Conservation (phyloP, 2,888 invertebrate species). For the Latheticus oryzae region DNA sequence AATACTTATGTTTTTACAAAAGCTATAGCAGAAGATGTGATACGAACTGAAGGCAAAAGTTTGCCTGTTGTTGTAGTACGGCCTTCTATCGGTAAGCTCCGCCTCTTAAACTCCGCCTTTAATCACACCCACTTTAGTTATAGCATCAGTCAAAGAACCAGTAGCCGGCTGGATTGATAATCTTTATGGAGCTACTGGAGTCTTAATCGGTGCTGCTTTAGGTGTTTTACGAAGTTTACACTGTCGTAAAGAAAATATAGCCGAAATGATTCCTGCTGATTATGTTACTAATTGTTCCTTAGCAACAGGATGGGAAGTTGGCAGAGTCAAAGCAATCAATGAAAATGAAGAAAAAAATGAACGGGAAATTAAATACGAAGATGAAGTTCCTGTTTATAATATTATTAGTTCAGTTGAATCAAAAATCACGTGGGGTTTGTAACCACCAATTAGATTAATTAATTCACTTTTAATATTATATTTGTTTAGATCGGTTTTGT, state of each 20-base stretch:
- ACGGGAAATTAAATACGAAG: conserved; percentile 50
- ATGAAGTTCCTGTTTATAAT: conserved; percentile 81
- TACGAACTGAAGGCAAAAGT: conserved; percentile 73
- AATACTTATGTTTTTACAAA: conserved; percentile 94
- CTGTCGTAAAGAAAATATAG: conserved; percentile 67
- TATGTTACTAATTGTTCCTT: conserved; percentile 49
- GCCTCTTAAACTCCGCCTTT: background rate
- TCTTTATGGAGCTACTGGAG: conserved; percentile 71
- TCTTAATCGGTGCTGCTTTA: conserved; percentile 67
- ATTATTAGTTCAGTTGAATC: conserved; percentile 86
- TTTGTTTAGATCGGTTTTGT: conserved; percentile 69
- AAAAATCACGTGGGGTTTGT: conserved; percentile 80
- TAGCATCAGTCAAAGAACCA: conserved; percentile 55
- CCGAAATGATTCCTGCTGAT: conserved; percentile 76
- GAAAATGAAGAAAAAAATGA: conserved; percentile 52
- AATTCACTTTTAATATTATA: too few relatives aligned
- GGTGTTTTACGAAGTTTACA: conserved; percentile 73
- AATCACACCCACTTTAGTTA: conserved; percentile 50
- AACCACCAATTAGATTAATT: too few relatives aligned
- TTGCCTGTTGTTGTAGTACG: conserved; percentile 84
- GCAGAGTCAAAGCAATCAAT: conserved; percentile 52
- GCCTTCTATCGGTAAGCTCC: conserved; percentile 79
- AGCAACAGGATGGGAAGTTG: conserved; percentile 54
- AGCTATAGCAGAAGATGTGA: conserved; percentile 83
- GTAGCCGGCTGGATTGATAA: conserved; percentile 78